Evolutionary conservation across 1,140 invertebrate species (phyloP), one percentile per base, ranked within the genome.

Genomic region (Batillaria attramentaria): DNA sequence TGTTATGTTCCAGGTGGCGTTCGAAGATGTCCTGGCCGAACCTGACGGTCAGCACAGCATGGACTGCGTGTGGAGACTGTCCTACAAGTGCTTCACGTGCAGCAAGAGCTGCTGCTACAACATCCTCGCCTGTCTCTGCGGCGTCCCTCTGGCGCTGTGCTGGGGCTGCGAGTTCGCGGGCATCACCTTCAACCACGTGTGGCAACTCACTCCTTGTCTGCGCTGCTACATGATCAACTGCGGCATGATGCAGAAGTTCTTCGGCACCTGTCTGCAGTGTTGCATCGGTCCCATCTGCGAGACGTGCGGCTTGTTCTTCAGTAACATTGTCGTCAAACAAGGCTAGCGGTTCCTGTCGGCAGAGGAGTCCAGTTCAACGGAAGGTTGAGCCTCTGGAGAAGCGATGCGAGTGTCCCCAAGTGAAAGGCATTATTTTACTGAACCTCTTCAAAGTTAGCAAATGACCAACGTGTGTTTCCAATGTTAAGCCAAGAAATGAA

Each of bases 11-110:
- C 69, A 88, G 86, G 81, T 85, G 20, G 33, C 57, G 37, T 96
- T 95, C 94, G 94, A 94, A 79, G 94, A 95, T 80, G 93, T 95
- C 60, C 93, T 95, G 54, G 95, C 94, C 0, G 95, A 96, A 89
- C 95, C 95, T 16, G 93, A 95, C 77, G 93, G 93, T 4, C 93
- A 94, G 6, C 91, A 94, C 57, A 94, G 94, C 81, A 93, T 94
- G 1, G 94, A 95, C 87, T 95, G 94, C 86, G 94, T 94, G 50
- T 96, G 95, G 95, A 91, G 93, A 28, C 89, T 94, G 18, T 94
- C 94, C 81, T 92, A 93, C 80, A 91, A 93, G 57, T 95, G 95
- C 84, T 95, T 95, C 90, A 91, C 92, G 41, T 89, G 93, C 42
- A 93, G 94, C 2, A 93, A 93, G 72, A 93, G 93, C 84, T 93